phyloP scores from a whole-genome alignment of 2,113 vertebrate genomes.

The Nerophis ophidion region DNA sequence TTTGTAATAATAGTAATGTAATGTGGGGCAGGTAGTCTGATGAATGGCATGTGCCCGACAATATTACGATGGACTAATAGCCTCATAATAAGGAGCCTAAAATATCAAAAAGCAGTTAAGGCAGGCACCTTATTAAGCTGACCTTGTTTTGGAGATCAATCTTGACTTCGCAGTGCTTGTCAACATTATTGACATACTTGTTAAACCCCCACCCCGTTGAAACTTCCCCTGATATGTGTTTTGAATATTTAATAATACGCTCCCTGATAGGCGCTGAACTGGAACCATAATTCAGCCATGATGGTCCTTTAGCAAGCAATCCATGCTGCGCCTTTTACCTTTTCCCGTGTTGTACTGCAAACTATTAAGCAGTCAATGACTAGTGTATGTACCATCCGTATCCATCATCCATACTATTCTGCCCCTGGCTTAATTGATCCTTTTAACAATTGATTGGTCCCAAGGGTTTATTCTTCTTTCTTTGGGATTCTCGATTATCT shows the following conservation, averaged over 20 bases:
- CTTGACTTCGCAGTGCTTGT: constrained; percentile 45
- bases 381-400: background rate
- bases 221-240: constrained; percentile 35
- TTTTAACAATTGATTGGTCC: constrained; percentile 1
- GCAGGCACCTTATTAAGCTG: constrained; percentile 39
- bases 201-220: constrained; percentile 47
- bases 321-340: constrained; percentile 4
- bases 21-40: constrained; percentile 28
- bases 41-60: constrained; percentile 24
- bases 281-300: constrained; percentile 16
- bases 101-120: constrained; percentile 41
- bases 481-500: background rate
- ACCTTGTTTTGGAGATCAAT: constrained; percentile 50
- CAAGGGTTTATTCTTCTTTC: background rate
- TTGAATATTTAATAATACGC: constrained; percentile 40
- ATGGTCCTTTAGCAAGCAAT: constrained; percentile 23
- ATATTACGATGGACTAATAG: constrained; percentile 30
- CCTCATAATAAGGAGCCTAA: constrained; percentile 11
- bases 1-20: background rate
- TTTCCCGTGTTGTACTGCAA: background rate
- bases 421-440: background rate
- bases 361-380: constrained; percentile 2
- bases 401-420: constrained; percentile 2
- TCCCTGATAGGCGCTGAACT: background rate
- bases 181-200: constrained; percentile 49